Evolutionary conservation across 2,888 invertebrate genomes (phyloP).

Genomic region (Spialia ferax): DNA sequence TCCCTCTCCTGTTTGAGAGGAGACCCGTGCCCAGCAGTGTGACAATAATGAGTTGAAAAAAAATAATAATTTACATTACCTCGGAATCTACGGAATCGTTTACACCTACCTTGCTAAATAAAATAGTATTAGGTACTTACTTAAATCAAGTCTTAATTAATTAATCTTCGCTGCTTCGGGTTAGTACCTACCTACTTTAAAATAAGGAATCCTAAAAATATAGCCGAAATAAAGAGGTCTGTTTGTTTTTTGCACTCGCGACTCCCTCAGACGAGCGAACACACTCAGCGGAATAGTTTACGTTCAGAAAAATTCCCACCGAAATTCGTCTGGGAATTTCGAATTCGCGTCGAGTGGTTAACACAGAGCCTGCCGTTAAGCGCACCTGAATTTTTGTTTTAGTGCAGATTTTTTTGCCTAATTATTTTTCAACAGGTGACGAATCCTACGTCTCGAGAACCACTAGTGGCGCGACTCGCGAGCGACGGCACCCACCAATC

Average conservation of each 20-base stretch:
- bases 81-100: too few species aligned
- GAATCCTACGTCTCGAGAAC: conserved; percentile 82
- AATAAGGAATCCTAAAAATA: conserved; percentile 38
- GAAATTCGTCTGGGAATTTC: conserved; percentile 64
- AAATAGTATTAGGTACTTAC: not conserved
- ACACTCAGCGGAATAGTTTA: conserved; percentile 65
- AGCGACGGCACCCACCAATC: conserved; percentile 70
- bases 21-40: too few species aligned
- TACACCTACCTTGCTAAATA: too few species aligned
- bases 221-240: conserved; percentile 56
- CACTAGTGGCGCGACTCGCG: conserved; percentile 67
- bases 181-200: conserved; percentile 8
- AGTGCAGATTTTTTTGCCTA: conserved; percentile 84
- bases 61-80: too few species aligned
- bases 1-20: too few species aligned
- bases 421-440: conserved; percentile 87
- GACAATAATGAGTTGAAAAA: too few species aligned
- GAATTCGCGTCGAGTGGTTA: conserved; percentile 68
- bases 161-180: conserved; percentile 7
- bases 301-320: conserved; percentile 63
- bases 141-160: conserved; percentile 17
- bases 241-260: conserved; percentile 56
- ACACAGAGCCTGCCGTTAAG: conserved; percentile 74
- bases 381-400: conserved; percentile 83
- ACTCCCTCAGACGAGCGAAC: conserved; percentile 60